phyloP scores from a whole-genome alignment of 2,797 vertebrate species.

The Hemibagrus guttatus region DNA sequence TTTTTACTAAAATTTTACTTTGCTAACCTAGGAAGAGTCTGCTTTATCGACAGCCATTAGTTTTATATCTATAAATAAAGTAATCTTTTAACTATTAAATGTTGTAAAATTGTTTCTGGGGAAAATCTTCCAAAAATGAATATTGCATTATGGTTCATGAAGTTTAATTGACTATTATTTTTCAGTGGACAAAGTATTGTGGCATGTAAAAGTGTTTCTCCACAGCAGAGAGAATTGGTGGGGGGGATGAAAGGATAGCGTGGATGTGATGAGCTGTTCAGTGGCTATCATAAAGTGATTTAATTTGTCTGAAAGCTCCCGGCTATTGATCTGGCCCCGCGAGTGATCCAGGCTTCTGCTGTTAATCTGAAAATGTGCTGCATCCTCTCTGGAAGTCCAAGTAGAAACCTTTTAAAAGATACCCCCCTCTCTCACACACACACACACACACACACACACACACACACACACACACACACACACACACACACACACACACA shows the following conservation, averaged over 20 bases:
- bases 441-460: background rate
- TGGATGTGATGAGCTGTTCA: conserved; percentile 67
- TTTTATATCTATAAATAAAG: background rate
- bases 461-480: conserved; percentile 34
- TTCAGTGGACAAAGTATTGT: background rate
- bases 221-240: background rate
- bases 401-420: conserved; percentile 58
- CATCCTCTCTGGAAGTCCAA: conserved; percentile 47
- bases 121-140: conserved; percentile 12
- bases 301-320: conserved; percentile 73
- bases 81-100: background rate
- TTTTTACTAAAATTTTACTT: background rate
- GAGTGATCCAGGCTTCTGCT: conserved; percentile 50
- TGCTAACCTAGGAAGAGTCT: background rate
- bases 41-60: background rate
- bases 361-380: conserved; percentile 61
- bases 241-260: conserved; percentile 48
- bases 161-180: conserved; percentile 38
- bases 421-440: conserved; percentile 44
- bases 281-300: conserved; percentile 70
- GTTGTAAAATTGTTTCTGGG: background rate
- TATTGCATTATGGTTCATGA: conserved; percentile 19
- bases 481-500: conserved; percentile 21
- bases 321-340: conserved; percentile 65
- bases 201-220: conserved; percentile 35